Conservation (phyloP, 2,797 vertebrate species). For the Scomberomorus guttatus region DNA sequence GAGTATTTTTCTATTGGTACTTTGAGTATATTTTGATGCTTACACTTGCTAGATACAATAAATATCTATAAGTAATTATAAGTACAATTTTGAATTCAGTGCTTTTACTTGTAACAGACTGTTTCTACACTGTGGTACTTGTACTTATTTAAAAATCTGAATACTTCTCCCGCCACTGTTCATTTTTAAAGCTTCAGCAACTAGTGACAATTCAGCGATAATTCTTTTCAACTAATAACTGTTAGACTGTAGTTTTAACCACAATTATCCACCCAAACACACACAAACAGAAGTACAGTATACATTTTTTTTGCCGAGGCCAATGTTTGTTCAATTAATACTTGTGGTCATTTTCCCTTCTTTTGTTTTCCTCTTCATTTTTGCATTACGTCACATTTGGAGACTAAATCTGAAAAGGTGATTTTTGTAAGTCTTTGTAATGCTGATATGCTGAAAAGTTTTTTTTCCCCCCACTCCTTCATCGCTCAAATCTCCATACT, state of each 20-base stretch:
- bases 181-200: background rate
- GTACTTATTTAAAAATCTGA: too few species aligned
- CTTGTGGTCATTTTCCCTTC: slow-evolving; percentile 65
- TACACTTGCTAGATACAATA: too few species aligned
- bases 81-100: too few species aligned
- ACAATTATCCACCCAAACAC: background rate
- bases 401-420: slow-evolving; percentile 86
- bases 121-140: too few species aligned
- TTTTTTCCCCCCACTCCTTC: slow-evolving; percentile 11
- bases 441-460: slow-evolving; percentile 60
- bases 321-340: slow-evolving; percentile 43
- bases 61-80: too few species aligned
- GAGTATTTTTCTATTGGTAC: too few species aligned
- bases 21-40: too few species aligned
- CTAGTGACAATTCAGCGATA: too few species aligned
- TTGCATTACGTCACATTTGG: slow-evolving; percentile 77
- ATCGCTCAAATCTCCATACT: slow-evolving; percentile 30
- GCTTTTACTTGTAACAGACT: too few species aligned
- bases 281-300: background rate
- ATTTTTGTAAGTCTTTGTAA: slow-evolving; percentile 69
- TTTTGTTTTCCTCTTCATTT: slow-evolving; percentile 71
- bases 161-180: too few species aligned
- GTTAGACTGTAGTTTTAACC: background rate
- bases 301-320: background rate
- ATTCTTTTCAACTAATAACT: background rate